Base-by-base conservation (phyloP, 2,888 invertebrate genomes). In the Eupithecia insigniata region DNA sequence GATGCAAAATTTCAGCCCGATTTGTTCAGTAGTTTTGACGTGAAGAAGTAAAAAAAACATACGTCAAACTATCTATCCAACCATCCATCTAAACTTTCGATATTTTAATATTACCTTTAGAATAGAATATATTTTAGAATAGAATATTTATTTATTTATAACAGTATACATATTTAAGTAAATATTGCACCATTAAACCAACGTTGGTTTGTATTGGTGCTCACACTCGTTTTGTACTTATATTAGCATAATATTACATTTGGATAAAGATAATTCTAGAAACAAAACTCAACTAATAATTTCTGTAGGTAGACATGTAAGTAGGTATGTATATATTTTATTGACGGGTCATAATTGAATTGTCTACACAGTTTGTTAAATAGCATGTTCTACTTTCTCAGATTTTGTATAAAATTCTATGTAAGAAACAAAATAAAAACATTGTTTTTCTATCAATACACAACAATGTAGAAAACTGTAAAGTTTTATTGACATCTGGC, bases 401-500 rank as follows among this genome's bases (percentile, higher is more conserved):
- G 1, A 3, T 32, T 10, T 12, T 34, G 12, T 34, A 64, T 14
- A n/a, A 64, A 36, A n/a, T 64, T 64, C 36, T 14, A 34, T 64
- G 14, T 10, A 39, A 22, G 18, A 32, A 3, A 34, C 34, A 32
- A 32, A 62, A 67, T 32, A 58, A 67, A 61, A 67, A 32, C 58
- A 68, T 70, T 64, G 46, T 58, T 65, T 74, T 73, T 70, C 70
- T 73, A 76, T 77, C 71, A 71, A 74, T 70, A 65, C 71, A 73
- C 74, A 75, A 74, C 71, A 71, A 77, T 79, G 75, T 76, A 55
- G 43, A 36, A 72, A 74, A 74, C 75, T 69, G 74, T 77, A 76
- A 76, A 77, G 73, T 78, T 78, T 79, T 79, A 79, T 77, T 79
- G 78, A 77, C 77, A 76, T 79, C 78, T 83, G 81, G 80, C 81